Percentiles rank a stretch among this genome's conserved stretches.
phyloP scores from a whole-genome alignment of 2,888 invertebrate species.

The Schrankia costaestrigalis region DNA sequence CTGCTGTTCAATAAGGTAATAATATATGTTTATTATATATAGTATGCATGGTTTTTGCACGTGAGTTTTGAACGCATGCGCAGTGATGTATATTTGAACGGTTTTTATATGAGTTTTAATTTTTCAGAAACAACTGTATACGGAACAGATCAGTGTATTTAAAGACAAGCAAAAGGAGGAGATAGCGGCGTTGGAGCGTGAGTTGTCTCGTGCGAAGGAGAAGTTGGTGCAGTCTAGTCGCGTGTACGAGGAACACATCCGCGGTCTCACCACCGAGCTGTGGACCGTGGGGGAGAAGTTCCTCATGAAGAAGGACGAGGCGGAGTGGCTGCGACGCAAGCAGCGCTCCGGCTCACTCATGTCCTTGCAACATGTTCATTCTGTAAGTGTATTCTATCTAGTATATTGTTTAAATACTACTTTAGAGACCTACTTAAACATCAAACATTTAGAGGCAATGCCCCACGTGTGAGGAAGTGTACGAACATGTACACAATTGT shows the following conservation, averaged over 20 bases:
- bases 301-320: slow-evolving; percentile 78
- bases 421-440: too few relatives aligned
- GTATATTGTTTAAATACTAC: not conserved
- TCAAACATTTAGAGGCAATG: too few relatives aligned
- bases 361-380: slow-evolving; percentile 70
- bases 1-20: slow-evolving; percentile 54
- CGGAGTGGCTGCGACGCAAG: slow-evolving; percentile 69
- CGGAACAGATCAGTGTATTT: slow-evolving; percentile 80
- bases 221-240: slow-evolving; percentile 61
- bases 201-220: slow-evolving; percentile 77
- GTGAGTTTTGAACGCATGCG: slow-evolving; percentile 22
- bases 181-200: slow-evolving; percentile 63
- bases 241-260: slow-evolving; percentile 64
- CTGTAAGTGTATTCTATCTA: slow-evolving; percentile 46
- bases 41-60: slow-evolving; percentile 35
- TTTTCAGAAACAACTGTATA: slow-evolving; percentile 81
- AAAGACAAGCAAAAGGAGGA: slow-evolving; percentile 78
- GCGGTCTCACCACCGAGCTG: slow-evolving; percentile 76
- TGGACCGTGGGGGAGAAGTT: slow-evolving; percentile 83
- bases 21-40: slow-evolving; percentile 39
- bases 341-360: slow-evolving; percentile 64
- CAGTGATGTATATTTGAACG: not conserved
- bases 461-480: too few relatives aligned
- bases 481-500: too few relatives aligned
- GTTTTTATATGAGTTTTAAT: not conserved